Evolutionary conservation across 1,140 invertebrate genomes (phyloP), one percentile per base, ranked within the genome.

Genomic region (Ceratitis capitata): DNA sequence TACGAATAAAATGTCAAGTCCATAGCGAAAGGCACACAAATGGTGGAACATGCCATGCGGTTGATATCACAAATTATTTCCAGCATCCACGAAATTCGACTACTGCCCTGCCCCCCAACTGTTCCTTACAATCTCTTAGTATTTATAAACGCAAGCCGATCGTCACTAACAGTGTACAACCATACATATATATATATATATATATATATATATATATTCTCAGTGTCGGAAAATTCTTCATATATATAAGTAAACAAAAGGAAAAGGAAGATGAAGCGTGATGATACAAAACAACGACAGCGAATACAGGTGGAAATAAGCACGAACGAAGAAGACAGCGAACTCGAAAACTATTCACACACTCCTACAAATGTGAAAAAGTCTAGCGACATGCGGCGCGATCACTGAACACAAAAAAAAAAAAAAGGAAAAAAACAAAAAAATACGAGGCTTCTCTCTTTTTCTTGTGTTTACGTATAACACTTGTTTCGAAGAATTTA

Each of bases 301-400:
- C 19, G 39, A 78, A 42, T 16, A 45, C 69, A 78, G 69, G 69
- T 78, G 69, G 45, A 78, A 39, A 64, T 29, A 64, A 78, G 45
- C 14, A 45, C 35, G 10, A 35, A 45, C 69, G 42, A 78, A 78
- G 69, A 78, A 45, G 39, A 45, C 35, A 10, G 69, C 51, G 51
- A 5, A 56, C n/a, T 56, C 51, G 19, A 16, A n/a, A 6, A 7
- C 5, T 39, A 45, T 35, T 45, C 69, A 35, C 42, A 45, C 19
- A 32, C n/a, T 35, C 23, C n/a, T 78, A 78, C 69, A 78, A 78
- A 39, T 78, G 69, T 39, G 39, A 47, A 78, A 78, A 47, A 42
- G 39, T 47, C 69, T 26, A 35, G 45, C 69, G 39, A 78, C 69
- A 78, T 78, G 69, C 69, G 42, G 39, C 69, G 69, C 69, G 69